phyloP scores from a whole-genome alignment of 2,113 vertebrate genomes.

The Sceloporus undulatus region DNA sequence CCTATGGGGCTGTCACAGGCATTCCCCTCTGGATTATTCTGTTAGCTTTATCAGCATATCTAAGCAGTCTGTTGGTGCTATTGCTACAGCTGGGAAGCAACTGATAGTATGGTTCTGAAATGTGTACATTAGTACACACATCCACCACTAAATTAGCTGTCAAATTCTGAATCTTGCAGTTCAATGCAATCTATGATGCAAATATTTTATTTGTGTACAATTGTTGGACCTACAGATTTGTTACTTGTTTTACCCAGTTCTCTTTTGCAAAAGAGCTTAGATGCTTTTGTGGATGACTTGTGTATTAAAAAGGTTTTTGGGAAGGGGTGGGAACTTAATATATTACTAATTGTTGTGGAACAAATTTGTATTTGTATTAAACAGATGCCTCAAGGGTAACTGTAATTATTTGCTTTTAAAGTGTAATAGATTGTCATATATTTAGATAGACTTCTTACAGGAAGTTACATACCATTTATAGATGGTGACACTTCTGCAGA shows the following conservation, averaged over 20 bases:
- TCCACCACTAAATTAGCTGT: conserved; percentile 55
- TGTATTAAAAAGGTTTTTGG: conserved; percentile 72
- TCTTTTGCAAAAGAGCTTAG: conserved; percentile 77
- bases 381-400: conserved; percentile 66
- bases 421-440: not conserved
- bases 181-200: conserved; percentile 62
- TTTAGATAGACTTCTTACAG: conserved; percentile 11
- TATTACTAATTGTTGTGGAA: conserved; percentile 79
- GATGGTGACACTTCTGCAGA: not conserved
- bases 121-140: conserved; percentile 47
- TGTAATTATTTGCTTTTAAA: conserved; percentile 27
- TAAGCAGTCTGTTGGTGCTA: conserved; percentile 73
- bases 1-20: conserved; percentile 15
- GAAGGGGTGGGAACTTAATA: conserved; percentile 72
- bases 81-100: conserved; percentile 58
- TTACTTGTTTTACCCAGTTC: conserved; percentile 76
- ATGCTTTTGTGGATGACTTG: conserved; percentile 76
- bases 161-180: conserved; percentile 58
- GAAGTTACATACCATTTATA: not conserved
- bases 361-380: conserved; percentile 84
- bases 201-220: conserved; percentile 74
- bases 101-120: conserved; percentile 60
- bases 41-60: conserved; percentile 31
- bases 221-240: conserved; percentile 72
- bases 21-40: conserved; percentile 32